Conservation (phyloP, 1,140 invertebrate species). For the Ditylenchus dipsaci region DNA sequence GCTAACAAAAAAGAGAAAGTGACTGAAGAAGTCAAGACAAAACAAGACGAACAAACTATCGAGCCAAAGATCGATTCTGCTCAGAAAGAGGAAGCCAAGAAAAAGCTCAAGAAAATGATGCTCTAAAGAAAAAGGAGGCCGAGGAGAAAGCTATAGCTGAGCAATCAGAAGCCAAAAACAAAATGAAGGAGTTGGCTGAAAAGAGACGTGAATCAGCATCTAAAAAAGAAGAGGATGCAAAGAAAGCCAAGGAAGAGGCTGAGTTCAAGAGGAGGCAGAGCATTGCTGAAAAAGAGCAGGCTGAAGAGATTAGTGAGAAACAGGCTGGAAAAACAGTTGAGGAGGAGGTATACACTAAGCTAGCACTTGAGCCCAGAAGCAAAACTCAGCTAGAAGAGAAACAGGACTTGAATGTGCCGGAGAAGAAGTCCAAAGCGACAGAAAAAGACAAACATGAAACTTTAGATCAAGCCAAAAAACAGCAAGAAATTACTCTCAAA, state of each 20-base stretch:
- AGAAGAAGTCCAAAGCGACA: neutral
- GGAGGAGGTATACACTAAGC: too few relatives aligned
- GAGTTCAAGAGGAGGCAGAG: neutral
- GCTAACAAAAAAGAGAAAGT: conserved; percentile 9
- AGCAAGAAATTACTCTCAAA: neutral
- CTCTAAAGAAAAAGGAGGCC: conserved; percentile 1
- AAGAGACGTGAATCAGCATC: conserved; percentile 5
- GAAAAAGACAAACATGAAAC: neutral
- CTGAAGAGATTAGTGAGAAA: conserved; percentile 1
- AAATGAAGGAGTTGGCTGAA: neutral
- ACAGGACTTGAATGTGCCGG: too few relatives aligned
- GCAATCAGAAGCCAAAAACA: neutral
- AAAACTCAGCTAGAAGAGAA: too few relatives aligned
- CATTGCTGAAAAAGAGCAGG: neutral
- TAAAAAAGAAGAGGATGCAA: conserved; percentile 12
- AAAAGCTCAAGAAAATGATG: conserved; percentile 2
- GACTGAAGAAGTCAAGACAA: neutral
- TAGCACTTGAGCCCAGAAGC: too few relatives aligned
- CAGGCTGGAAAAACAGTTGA: neutral
- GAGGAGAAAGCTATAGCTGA: neutral
- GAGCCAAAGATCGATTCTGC: neutral
- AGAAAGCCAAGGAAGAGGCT: conserved; percentile 4
- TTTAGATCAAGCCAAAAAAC: conserved; percentile 1
- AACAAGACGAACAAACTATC: neutral
- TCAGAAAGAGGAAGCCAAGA: neutral